These are phyloP conservation scores for Oryctolagus cuniculus DNA, from an alignment of 2,113 vertebrate genomes.

Conservation along the genomic window mOryCun1.1 NC_091436.1:145418001-145418500, in stretches of 20 bases:
- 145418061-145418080: not conserved
- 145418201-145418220: no score
- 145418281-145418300: not conserved
- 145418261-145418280: not conserved
- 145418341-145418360: not conserved
- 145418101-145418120: not conserved
- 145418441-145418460: no score
- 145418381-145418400: not conserved
- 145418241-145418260: not conserved
- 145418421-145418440: not conserved
- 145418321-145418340: not conserved
- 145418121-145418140: not conserved
- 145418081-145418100: not conserved
- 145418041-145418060: not conserved
- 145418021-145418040: not conserved
- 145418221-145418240: not conserved
- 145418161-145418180: no score
- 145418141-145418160: no score
- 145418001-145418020: not conserved
- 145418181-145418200: no score
- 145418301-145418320: no score
- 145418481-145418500: no score
- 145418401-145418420: constrained; percentile 23
- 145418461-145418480: no score
- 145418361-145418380: not conserved